These are phyloP conservation scores for Brachylomia viminalis DNA, from an alignment of 2,888 invertebrate genomes.

Conservation along the genomic window DNA sequence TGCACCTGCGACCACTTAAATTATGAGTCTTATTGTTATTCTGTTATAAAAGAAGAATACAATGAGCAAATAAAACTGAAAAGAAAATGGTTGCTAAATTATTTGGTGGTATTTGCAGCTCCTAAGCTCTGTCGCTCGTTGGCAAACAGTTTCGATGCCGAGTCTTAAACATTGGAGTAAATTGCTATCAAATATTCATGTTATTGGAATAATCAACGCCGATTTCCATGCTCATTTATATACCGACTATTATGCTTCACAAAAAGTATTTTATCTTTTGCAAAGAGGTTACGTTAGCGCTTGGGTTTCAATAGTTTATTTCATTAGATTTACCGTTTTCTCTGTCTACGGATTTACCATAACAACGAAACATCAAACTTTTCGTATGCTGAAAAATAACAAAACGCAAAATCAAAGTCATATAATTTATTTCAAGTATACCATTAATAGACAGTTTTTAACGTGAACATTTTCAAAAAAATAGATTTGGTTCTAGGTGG, in stretches of 20 bases:
- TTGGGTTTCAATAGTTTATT: not conserved
- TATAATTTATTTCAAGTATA: too few relatives aligned
- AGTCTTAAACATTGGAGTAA: conserved; percentile 21
- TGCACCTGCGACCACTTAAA: conserved; percentile 28
- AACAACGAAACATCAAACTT: too few relatives aligned
- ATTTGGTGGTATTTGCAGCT: conserved; percentile 12
- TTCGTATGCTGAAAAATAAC: too few relatives aligned
- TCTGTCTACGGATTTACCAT: too few relatives aligned
- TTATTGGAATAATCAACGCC: conserved; percentile 15
- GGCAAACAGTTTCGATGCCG: conserved; percentile 21
- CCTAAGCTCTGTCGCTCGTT: not conserved
- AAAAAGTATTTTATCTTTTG: not conserved
- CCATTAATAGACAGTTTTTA: too few relatives aligned
- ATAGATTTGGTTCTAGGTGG: too few relatives aligned
- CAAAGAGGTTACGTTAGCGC: not conserved
- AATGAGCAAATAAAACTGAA: conserved; percentile 3
- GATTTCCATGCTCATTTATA: conserved; percentile 30
- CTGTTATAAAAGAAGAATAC: conserved; percentile 4
- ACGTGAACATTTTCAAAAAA: too few relatives aligned
- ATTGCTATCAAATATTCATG: conserved; percentile 34
- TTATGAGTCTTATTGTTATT: conserved; percentile 33
- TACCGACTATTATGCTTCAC: not conserved
- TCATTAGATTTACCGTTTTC: too few relatives aligned
- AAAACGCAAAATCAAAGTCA: too few relatives aligned
- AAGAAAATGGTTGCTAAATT: conserved; percentile 1